Base-by-base conservation (phyloP, 2,797 vertebrate genomes). In the Gallinago nigripennis region DNA sequence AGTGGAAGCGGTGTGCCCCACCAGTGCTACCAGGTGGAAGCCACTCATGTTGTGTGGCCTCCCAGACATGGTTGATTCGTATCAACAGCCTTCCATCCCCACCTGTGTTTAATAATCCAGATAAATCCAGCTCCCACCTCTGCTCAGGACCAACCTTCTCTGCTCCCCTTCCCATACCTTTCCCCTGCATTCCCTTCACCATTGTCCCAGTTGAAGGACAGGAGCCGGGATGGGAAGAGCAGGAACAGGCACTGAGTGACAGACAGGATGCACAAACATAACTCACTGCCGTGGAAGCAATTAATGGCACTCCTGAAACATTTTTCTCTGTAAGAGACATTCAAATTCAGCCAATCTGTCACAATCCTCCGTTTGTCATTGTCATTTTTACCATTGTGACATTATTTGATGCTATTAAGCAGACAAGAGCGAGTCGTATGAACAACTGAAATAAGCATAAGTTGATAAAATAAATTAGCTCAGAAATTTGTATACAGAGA, bases 201-300 rank as follows among this genome's bases (percentile, higher is more conserved):
- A 16, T 11, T 54, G 82, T 75, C 71, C 60, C 84, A 65, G 57
- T 7, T 24, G 46, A 33, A 73, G 56, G 69, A 33, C 48, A 48
- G 31, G 48, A 80, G 17, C 5, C 23, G 4, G 53, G 48, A 23
- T 0, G 4, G 63, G 75, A 89, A 61, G 82, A 85, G 88, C 54
- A 73, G 66, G 71, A 77, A 50, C 53, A 89, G 60, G 82, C 77
- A 86, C 45, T 8, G 2, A 94, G 91, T 90, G 94, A 97, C 93
- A 94, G 94, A 94, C 96, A 87, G 78, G 94, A 95, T 85, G 92
- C 93, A 80, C 92, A 95, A 95, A 96, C 92, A 94, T 16, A 94
- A 87, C 64, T 95, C 95, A 69, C 82, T 89, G 72, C 89, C 95
- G 90, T 66, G 88, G 94, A 93, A 91, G 87, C 91, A 81, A 92